Conservation (phyloP, 2,888 invertebrate genomes). For the Sarcophaga caerulescens region DNA sequence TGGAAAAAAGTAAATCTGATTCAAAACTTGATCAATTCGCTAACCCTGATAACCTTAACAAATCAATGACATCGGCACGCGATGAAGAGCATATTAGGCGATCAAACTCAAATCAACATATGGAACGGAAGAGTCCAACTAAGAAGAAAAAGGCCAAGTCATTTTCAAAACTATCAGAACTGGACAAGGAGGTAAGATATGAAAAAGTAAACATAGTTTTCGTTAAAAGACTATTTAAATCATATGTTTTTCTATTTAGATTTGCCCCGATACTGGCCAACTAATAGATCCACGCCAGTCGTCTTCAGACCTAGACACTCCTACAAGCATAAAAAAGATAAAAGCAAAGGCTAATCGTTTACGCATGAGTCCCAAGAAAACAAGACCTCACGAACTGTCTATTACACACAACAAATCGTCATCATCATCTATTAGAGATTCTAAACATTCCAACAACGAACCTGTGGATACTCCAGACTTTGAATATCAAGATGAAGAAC, state of each 20-base stretch:
- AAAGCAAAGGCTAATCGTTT: conserved; percentile 79
- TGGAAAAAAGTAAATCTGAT: conserved; percentile 86
- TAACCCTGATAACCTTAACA: conserved; percentile 49
- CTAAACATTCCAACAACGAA: conserved; percentile 51
- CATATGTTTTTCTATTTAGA: conserved; percentile 71
- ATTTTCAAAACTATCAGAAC: conserved; percentile 83
- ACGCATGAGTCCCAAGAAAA: conserved; percentile 78
- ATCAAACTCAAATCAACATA: conserved; percentile 83
- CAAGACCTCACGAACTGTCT: conserved; percentile 76
- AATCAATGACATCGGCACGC: conserved; percentile 35
- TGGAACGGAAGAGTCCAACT: conserved; percentile 79
- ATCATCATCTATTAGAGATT: conserved; percentile 30
- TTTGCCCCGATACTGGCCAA: conserved; percentile 79
- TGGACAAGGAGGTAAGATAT: conserved; percentile 81
- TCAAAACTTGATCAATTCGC: conserved; percentile 83
- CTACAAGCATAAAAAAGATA: conserved; percentile 79
- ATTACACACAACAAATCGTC: conserved; percentile 64
- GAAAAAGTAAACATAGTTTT: background rate
- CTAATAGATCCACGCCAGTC: conserved; percentile 76
- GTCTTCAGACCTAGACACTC: conserved; percentile 79
- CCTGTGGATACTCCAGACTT: conserved; percentile 50
- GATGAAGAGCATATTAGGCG: conserved; percentile 81
- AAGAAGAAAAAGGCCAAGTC: conserved; percentile 84
- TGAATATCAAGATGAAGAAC: conserved; percentile 72
- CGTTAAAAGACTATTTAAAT: background rate